phyloP scores from a whole-genome alignment of 1,140 invertebrate species.

The Aphelinus atriplicis region DNA sequence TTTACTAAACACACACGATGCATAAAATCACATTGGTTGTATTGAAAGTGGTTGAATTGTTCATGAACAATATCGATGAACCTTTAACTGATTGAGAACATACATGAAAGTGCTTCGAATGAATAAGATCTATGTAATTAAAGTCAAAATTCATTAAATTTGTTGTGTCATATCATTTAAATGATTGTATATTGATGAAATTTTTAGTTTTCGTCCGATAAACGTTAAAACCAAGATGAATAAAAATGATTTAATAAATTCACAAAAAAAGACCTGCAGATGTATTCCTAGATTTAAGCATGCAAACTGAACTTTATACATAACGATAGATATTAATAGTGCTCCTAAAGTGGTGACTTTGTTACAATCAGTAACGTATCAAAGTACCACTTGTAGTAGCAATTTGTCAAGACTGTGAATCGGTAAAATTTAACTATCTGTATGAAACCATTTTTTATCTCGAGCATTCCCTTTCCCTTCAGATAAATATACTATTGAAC shows the following conservation, averaged over 20 bases:
- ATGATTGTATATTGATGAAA: constrained; percentile 48
- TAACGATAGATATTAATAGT: constrained; percentile 59
- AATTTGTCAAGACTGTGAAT: constrained; percentile 61
- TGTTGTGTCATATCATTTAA: constrained; percentile 59
- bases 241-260: constrained; percentile 48
- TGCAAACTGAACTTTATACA: constrained; percentile 57
- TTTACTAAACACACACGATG: constrained; percentile 50
- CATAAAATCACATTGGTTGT: constrained; percentile 50
- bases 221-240: constrained; percentile 40
- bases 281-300: constrained; percentile 59
- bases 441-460: constrained; percentile 32
- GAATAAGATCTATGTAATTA: constrained; percentile 58
- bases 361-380: constrained; percentile 30
- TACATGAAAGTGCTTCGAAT: constrained; percentile 58
- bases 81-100: constrained; percentile 61
- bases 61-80: constrained; percentile 54
- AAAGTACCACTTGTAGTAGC: constrained; percentile 50
- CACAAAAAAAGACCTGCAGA: constrained; percentile 43
- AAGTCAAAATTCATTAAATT: constrained; percentile 55
- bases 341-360: constrained; percentile 55
- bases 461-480: constrained; percentile 24
- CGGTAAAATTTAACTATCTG: constrained; percentile 40
- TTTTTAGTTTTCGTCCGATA: constrained; percentile 39
- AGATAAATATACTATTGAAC: constrained; percentile 27
- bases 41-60: constrained; percentile 56